Percentiles rank a stretch among this genome's conserved stretches.
Conservation (phyloP, 2,888 invertebrate species). For the Chrysolina americana region DNA sequence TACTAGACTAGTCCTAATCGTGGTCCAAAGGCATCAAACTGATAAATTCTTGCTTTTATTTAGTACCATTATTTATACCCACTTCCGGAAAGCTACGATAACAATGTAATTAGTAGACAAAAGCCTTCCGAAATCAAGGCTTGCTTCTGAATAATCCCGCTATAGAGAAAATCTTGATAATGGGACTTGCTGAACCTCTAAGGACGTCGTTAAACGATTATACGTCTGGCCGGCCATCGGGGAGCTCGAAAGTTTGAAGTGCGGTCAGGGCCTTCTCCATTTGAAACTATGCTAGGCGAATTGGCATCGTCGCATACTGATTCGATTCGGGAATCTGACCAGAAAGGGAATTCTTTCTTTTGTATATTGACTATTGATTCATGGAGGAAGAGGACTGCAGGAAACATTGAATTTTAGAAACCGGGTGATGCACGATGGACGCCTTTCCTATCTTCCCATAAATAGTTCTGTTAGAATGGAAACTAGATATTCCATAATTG, state of each 20-base stretch:
- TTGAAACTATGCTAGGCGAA: neutral
- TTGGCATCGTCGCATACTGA: neutral
- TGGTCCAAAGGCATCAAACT: neutral
- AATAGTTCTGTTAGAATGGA: too few relatives aligned
- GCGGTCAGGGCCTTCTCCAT: conserved; percentile 7
- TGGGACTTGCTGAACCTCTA: conserved; percentile 11
- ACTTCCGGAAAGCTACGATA: conserved; percentile 14
- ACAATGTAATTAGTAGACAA: conserved; percentile 33
- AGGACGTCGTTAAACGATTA: conserved; percentile 21
- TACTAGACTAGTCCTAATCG: neutral
- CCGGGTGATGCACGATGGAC: too few relatives aligned
- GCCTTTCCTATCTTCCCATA: too few relatives aligned
- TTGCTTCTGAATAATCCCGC: conserved; percentile 5
- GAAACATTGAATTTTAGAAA: too few relatives aligned
- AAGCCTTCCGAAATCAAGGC: conserved; percentile 26
- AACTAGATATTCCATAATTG: too few relatives aligned
- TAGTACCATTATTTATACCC: conserved; percentile 19
- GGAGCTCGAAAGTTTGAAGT: conserved; percentile 1
- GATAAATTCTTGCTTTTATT: conserved; percentile 8
- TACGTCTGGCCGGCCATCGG: neutral
- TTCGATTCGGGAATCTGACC: neutral
- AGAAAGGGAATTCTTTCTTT: neutral
- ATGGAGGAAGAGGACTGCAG: too few relatives aligned
- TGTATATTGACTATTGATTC: too few relatives aligned
- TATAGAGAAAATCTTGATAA: conserved; percentile 13